These are phyloP conservation scores for Puntigrus tetrazona DNA, from an alignment of 2,113 vertebrate species.

Conservation along the genomic window DNA sequence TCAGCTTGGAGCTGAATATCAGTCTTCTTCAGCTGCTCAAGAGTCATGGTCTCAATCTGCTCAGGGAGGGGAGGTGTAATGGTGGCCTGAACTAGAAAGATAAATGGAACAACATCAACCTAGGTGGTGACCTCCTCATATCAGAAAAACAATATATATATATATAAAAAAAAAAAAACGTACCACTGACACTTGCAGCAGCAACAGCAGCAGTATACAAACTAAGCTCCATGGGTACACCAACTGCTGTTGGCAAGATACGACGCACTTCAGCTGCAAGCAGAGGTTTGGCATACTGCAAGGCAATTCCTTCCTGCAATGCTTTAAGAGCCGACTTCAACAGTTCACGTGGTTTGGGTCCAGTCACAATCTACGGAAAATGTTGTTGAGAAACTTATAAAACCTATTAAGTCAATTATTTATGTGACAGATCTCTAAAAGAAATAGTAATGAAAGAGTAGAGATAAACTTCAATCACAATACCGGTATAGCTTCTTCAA, in stretches of 20 bases:
- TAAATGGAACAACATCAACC: neutral
- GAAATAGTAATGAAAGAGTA: neutral
- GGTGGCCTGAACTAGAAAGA: slow-evolving; percentile 59
- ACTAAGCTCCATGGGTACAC: slow-evolving; percentile 78
- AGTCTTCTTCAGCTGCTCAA: slow-evolving; percentile 63
- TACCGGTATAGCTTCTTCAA: slow-evolving; percentile 75
- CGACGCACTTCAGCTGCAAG: slow-evolving; percentile 72
- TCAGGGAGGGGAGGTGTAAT: slow-evolving; percentile 65
- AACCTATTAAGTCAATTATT: neutral
- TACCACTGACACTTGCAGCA: slow-evolving; percentile 63
- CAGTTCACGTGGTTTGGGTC: slow-evolving; percentile 10
- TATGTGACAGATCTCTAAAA: neutral
- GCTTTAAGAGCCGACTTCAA: slow-evolving; percentile 53
- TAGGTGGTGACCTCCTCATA: slow-evolving; percentile 60
- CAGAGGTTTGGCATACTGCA: slow-evolving; percentile 68
- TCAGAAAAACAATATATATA: slow-evolving; percentile 64
- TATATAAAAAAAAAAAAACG: slow-evolving; percentile 54
- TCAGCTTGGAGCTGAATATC: slow-evolving; percentile 66
- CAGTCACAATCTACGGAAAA: slow-evolving; percentile 58
- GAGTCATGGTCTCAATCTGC: slow-evolving; percentile 61
- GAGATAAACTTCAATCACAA: neutral
- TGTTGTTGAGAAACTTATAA: neutral
- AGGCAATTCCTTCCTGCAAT: slow-evolving; percentile 64
- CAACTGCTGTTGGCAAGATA: slow-evolving; percentile 74
- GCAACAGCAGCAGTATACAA: slow-evolving; percentile 72